Conservation (phyloP, 2,888 invertebrate species). For the Stenolophus ochropezus region DNA sequence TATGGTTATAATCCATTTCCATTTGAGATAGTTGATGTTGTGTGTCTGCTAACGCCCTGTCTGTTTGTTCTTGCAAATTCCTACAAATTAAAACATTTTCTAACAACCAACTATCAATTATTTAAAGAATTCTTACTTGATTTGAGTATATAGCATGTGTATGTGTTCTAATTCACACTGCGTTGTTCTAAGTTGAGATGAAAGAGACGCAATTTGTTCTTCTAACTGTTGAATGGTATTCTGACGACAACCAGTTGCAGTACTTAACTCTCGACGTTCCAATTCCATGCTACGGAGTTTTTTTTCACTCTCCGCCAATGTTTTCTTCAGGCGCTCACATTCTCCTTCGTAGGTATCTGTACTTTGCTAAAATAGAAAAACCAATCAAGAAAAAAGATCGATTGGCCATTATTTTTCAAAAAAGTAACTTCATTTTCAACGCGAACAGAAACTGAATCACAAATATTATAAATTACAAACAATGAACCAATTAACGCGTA, state of each 20-base stretch:
- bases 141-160: conserved; percentile 75
- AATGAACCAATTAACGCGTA: too few species aligned
- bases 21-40: conserved; percentile 80
- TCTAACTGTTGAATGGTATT: conserved; percentile 75
- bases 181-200: conserved; percentile 73
- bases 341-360: conserved; percentile 71
- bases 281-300: conserved; percentile 75
- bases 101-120: background rate
- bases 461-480: too few species aligned
- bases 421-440: too few species aligned
- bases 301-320: conserved; percentile 74
- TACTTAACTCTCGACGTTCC: conserved; percentile 76
- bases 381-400: background rate
- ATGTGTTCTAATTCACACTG: conserved; percentile 76
- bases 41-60: conserved; percentile 81
- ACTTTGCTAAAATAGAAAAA: background rate
- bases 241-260: conserved; percentile 74
- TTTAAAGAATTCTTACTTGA: conserved; percentile 73
- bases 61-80: conserved; percentile 85
- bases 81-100: conserved; percentile 71
- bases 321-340: conserved; percentile 73
- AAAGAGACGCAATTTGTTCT: conserved; percentile 75
- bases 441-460: too few species aligned
- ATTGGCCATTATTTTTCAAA: too few species aligned
- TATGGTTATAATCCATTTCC: conserved; percentile 79